Evolutionary conservation across 2,888 invertebrate genomes (phyloP), one percentile per base, ranked within the genome.

Genomic region (Lycocerus yunnanus): DNA sequence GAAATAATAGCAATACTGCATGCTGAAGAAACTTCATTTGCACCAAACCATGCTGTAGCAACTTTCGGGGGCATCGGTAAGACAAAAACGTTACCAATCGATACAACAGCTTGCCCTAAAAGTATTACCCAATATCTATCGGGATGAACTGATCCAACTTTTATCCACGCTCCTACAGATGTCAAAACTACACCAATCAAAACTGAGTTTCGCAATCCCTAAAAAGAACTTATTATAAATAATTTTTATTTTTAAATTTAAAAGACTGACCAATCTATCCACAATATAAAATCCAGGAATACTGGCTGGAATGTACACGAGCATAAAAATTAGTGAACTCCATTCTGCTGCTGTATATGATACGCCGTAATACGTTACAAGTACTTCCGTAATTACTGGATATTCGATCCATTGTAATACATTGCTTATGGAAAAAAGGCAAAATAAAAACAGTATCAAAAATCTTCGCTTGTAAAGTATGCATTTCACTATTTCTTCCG

Each of bases 241-340:
- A n/a, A 3, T 6, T n/a, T n/a, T 43, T 43, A 43, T n/a, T n/a
- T n/a, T n/a, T 6, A n/a, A 6, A 6, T 43, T 43, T n/a, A 11
- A 27, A 27, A 27, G 1, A n/a, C 93, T 92, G 87, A 95, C 98
- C 89, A 92, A 93, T 89, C 93, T 95, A 85, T 98, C 96, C 69
- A 81, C 99, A 90, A 98, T 90, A 92, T 95, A 98, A 84, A 97
- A 96, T 16, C 95, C 98, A 0, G 98, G 99, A 84, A 99, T 95
- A 83, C 99, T 96, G 79, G 98, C 91, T 5, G 97, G 95, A 81
- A 98, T 97, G 88, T 99, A 99, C 2, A 93, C 91, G 78, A 96
- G 91, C 98, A 98, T 98, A 88, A 94, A 98, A 83, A 98, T 92
- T 94, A 98, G 96, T 61, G 97, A 97, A 18, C 97, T 95, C 97